These are phyloP conservation scores for Dichetophora obliterata DNA, from an alignment of 2,888 invertebrate species.

Conservation along the genomic window DNA sequence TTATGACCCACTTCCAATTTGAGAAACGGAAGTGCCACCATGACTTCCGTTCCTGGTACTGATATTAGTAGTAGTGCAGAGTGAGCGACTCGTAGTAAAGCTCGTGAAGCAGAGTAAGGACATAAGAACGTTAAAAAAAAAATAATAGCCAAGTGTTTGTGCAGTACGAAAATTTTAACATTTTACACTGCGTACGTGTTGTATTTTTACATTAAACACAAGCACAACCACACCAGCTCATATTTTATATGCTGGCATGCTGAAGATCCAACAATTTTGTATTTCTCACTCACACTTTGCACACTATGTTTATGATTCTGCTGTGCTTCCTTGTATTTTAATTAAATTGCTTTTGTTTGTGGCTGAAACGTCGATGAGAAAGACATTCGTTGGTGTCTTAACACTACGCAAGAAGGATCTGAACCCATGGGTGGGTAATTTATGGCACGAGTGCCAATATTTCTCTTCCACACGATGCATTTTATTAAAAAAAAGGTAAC, in stretches of 20 bases:
- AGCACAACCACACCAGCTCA: neutral
- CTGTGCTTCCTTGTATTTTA: slow-evolving; percentile 32
- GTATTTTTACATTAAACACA: slow-evolving; percentile 11
- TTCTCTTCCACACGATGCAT: neutral
- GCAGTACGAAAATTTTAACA: neutral
- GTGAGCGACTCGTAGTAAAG: no score
- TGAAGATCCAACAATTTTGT: neutral
- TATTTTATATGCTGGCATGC: neutral
- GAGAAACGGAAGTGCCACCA: slow-evolving; percentile 14
- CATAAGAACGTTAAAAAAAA: neutral
- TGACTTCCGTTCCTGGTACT: neutral
- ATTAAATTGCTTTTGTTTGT: slow-evolving; percentile 29
- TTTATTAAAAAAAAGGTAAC: no score
- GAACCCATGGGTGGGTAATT: neutral
- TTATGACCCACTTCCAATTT: slow-evolving; percentile 32
- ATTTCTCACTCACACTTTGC: neutral
- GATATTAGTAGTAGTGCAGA: neutral
- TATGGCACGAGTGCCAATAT: no score
- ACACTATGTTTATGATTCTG: slow-evolving; percentile 27
- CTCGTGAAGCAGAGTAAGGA: no score
- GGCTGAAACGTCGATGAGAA: neutral
- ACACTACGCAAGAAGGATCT: no score
- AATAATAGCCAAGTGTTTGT: neutral
- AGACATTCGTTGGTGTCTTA: no score
- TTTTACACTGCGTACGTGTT: slow-evolving; percentile 23